phyloP scores from a whole-genome alignment of 2,797 vertebrate genomes.

The Delichon dasypus region DNA sequence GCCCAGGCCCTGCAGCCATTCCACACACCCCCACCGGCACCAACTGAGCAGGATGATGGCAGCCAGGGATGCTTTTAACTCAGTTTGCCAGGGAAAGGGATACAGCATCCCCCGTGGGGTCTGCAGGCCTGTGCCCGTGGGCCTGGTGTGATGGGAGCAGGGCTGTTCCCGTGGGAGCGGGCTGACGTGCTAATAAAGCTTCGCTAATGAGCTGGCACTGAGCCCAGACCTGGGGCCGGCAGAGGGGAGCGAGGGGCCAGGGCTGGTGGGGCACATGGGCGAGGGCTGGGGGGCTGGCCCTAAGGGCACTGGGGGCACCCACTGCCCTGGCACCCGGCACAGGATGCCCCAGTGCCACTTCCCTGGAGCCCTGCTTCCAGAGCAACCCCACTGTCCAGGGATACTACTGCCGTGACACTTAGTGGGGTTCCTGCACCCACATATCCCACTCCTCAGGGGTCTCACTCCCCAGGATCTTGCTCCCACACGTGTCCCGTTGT shows the following conservation, averaged over 20 bases:
- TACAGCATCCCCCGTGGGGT: background rate
- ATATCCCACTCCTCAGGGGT: background rate
- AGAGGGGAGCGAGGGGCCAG: background rate
- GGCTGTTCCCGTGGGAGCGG: slow-evolving; percentile 37
- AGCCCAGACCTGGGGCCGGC: background rate
- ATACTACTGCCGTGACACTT: background rate
- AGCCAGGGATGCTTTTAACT: background rate
- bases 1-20: background rate
- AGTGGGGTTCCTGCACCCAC: background rate
- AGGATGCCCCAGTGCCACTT: accelerated
- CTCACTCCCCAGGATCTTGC: background rate
- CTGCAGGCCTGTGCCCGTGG: background rate
- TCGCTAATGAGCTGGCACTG: slow-evolving; percentile 17
- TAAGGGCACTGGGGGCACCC: background rate
- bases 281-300: background rate
- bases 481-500: too few species aligned
- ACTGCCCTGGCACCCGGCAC: background rate
- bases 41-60: background rate
- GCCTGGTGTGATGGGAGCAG: background rate
- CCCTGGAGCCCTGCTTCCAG: background rate
- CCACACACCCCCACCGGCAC: background rate
- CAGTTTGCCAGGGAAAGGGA: background rate
- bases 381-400: background rate
- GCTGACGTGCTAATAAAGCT: background rate
- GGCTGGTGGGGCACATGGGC: background rate